phyloP scores from a whole-genome alignment of 2,797 vertebrate species.

The Dermochelys coriacea region DNA sequence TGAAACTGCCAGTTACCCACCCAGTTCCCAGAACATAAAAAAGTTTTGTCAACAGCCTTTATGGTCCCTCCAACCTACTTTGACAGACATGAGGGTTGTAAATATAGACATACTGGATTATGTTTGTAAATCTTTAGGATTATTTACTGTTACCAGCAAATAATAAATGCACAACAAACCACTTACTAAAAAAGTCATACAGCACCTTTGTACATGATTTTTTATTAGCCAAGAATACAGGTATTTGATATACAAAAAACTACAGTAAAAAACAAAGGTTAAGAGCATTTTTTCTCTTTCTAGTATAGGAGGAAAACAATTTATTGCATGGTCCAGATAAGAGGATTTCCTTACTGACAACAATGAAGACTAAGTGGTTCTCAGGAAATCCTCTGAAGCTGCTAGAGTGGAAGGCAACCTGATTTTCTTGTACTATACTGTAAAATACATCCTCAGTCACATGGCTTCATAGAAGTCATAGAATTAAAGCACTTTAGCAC shows the following conservation, averaged over 20 bases:
- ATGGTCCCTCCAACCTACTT: not conserved
- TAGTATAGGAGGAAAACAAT: slow-evolving; percentile 60
- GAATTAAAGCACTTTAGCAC: not conserved
- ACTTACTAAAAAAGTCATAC: slow-evolving; percentile 3
- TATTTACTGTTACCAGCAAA: slow-evolving; percentile 69
- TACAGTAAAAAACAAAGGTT: slow-evolving; percentile 33
- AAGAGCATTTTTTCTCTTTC: slow-evolving; percentile 68
- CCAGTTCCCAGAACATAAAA: not conserved
- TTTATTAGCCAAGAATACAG: slow-evolving; percentile 55
- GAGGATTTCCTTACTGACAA: slow-evolving; percentile 76
- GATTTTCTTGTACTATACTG: slow-evolving; percentile 34
- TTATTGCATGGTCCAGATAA: slow-evolving; percentile 73
- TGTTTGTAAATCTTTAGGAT: slow-evolving; percentile 66
- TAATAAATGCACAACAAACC: slow-evolving; percentile 48
- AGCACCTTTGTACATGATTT: not conserved
- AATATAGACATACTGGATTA: slow-evolving; percentile 62
- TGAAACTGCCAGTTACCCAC: not conserved
- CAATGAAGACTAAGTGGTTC: slow-evolving; percentile 69
- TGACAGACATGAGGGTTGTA: not conserved
- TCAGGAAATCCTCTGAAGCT: slow-evolving; percentile 70
- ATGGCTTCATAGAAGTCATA: not conserved
- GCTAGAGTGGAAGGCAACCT: slow-evolving; percentile 45
- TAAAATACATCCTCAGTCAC: not conserved
- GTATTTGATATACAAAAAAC: not conserved
- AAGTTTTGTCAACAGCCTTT: slow-evolving; percentile 33